phyloP scores from a whole-genome alignment of 2,797 vertebrate genomes.

The Diceros bicornis region DNA sequence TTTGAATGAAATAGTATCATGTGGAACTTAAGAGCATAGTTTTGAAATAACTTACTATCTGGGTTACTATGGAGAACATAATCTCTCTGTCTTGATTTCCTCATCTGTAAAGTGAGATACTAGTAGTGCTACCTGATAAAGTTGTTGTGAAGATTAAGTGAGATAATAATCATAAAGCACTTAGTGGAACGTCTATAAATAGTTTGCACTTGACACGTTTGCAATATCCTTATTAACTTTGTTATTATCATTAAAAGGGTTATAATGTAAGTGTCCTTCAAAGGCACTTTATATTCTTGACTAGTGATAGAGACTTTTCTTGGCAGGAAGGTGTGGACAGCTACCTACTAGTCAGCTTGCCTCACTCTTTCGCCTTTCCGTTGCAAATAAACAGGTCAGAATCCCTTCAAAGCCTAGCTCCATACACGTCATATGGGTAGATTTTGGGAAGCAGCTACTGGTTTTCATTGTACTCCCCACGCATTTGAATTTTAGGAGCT shows the following conservation, averaged over 20 bases:
- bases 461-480: too few species aligned
- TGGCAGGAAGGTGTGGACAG: not conserved
- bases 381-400: not conserved
- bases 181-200: not conserved
- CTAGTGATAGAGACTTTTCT: not conserved
- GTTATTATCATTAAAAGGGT: not conserved
- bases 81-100: not conserved
- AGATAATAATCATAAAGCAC: not conserved
- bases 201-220: not conserved
- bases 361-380: not conserved
- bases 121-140: not conserved
- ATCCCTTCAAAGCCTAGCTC: too few species aligned
- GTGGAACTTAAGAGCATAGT: not conserved
- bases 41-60: not conserved
- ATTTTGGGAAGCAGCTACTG: not conserved
- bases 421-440: fast-evolving
- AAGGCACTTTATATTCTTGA: not conserved
- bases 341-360: not conserved
- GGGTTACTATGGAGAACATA: not conserved
- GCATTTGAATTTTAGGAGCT: not conserved
- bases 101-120: not conserved
- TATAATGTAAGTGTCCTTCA: not conserved
- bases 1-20: not conserved
- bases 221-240: not conserved
- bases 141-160: not conserved